Evolutionary conservation across 1,140 invertebrate species (phyloP), one percentile per base, ranked within the genome.

Genomic region (Calycopis cecrops): DNA sequence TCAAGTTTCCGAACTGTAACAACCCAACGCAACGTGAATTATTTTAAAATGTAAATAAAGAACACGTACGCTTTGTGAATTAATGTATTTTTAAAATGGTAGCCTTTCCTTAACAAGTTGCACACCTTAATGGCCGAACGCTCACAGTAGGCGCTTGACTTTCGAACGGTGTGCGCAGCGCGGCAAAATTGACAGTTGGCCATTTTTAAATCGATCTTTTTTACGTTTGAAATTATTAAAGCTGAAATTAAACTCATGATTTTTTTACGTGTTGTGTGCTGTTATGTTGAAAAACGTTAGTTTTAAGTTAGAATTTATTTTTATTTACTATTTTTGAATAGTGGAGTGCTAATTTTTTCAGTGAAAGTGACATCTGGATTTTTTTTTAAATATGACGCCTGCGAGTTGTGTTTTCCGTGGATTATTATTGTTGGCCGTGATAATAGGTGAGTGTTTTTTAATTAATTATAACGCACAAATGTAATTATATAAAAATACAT

Each of bases 141-240:
- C 54, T 52, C 64, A 62, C 79, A 83, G 79, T 85, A 68, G 55
- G 63, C 77, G 77, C 76, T 78, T 76, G 79, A 76, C 81, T 85
- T 85, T 82, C 79, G 71, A 81, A 76, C 73, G 73, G 64, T 57
- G 61, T 52, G 61, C 53, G 59, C 52, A 67, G 55, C 62, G 49
- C 63, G 70, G 64, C 58, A 73, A 69, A 69, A 58, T 48, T 54
- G 33, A 58, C 48, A 33, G 53, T 35, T 56, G 57, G 35, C 35
- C 56, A 50, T 59, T 61, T n/a, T 62, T 57, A 48, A 48, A 34
- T 55, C 48, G 55, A 58, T 62, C 28, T 47, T 60, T 63, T 56
- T 54, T 40, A 65, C 58, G 63, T 59, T 57, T 54, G 40, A 0
- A 35, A 40, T 58, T 55, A 54, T n/a, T n/a, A 9, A 56, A 33